These are phyloP conservation scores for Choristoneura fumiferana DNA, from an alignment of 1,140 invertebrate species.

Conservation along the genomic window DNA sequence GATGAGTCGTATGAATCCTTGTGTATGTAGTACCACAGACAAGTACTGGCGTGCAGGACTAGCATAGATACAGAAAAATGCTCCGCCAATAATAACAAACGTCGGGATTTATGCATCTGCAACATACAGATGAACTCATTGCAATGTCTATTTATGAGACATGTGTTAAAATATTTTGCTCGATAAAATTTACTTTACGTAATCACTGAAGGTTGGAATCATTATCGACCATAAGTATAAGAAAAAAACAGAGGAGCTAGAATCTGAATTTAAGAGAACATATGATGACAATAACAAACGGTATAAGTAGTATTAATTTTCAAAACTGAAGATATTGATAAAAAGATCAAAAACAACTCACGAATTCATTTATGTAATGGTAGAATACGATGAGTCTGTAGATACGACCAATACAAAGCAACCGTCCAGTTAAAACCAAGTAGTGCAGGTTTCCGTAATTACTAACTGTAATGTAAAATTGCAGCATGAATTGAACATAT, in stretches of 20 bases:
- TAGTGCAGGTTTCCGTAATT: constrained; percentile 24
- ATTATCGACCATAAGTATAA: too few relatives aligned
- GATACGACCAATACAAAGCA: constrained; percentile 53
- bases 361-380: neutral
- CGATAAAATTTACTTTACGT: too few relatives aligned
- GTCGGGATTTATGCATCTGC: constrained; percentile 50
- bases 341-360: neutral
- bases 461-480: constrained; percentile 36
- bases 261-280: too few relatives aligned
- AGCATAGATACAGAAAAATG: constrained; percentile 36
- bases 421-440: constrained; percentile 38
- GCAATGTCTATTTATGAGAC: too few relatives aligned
- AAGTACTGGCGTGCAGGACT: constrained; percentile 44
- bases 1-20: neutral
- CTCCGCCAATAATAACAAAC: constrained; percentile 44
- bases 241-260: too few relatives aligned
- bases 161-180: too few relatives aligned
- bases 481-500: neutral
- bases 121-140: too few relatives aligned
- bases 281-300: neutral
- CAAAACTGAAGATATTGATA: neutral
- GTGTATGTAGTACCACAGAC: constrained; percentile 49
- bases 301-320: neutral
- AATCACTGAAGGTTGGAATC: too few relatives aligned
- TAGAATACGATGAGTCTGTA: constrained; percentile 46